A percentile compares a stretch with the other conserved stretches of the same genome.
Conservation (phyloP, 2,888 invertebrate genomes). For the Hofmannophila pseudospretella region DNA sequence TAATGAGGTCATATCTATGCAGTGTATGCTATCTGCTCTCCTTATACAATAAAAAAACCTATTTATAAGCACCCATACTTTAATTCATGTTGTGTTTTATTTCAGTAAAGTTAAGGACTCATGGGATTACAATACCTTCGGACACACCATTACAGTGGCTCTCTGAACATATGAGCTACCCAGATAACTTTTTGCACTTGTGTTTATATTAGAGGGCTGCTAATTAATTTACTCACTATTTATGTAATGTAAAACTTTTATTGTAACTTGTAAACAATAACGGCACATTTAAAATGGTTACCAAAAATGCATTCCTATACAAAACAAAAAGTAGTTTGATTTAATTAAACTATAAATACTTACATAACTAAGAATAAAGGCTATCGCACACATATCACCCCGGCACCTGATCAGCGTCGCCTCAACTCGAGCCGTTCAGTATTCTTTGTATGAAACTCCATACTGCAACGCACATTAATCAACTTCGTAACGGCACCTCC, state of each 20-base stretch:
- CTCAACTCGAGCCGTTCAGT: too few species aligned
- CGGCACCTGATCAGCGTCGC: too few species aligned
- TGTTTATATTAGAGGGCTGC: slow-evolving; percentile 61
- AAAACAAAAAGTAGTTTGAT: background rate
- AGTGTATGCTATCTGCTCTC: too few species aligned
- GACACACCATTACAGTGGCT: slow-evolving; percentile 98
- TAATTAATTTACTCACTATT: background rate
- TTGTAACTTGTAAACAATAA: background rate
- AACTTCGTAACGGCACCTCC: too few species aligned
- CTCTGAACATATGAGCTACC: slow-evolving; percentile 97
- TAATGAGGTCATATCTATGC: too few species aligned
- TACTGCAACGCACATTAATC: too few species aligned
- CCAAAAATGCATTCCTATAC: slow-evolving; percentile 3
- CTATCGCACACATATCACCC: too few species aligned
- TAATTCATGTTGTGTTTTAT: background rate
- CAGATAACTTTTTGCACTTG: slow-evolving; percentile 98
- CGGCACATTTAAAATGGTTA: background rate
- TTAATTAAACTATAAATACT: background rate
- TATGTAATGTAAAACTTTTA: background rate
- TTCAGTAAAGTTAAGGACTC: slow-evolving; percentile 87
- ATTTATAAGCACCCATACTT: too few species aligned
- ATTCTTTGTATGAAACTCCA: too few species aligned
- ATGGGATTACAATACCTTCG: slow-evolving; percentile 91
- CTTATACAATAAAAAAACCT: too few species aligned
- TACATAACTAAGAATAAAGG: too few species aligned